Base-by-base conservation (phyloP, 2,888 invertebrate genomes). In the Stenotaenia linearis region DNA sequence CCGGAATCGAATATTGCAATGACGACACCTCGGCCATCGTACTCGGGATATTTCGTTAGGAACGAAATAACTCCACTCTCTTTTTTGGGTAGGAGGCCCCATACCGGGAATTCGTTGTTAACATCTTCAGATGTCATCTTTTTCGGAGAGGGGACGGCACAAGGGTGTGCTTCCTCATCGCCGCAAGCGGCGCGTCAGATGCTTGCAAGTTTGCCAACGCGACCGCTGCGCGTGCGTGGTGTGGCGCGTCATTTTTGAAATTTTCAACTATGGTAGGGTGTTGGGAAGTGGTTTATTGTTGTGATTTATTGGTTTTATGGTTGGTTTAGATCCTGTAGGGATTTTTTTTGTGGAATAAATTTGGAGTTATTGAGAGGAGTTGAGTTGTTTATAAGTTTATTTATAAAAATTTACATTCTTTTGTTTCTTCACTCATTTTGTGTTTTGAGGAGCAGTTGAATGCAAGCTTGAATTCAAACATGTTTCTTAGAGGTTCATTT, bases 1-100 rank as follows among this genome's bases (percentile, higher is more conserved):
- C 98, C 98, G 2, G 98, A 97, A 88, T 99, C 99, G 84, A 98
- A 92, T 86, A 99, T 94, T 69, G 97, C 98, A 85, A 99, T 97
- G 82, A 93, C 89, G 78, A 95, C 92, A 84, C 92, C 93, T 84
- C 95, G 90, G 56, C 98, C 98, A 90, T 99, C 97, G 86, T 92
- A 96, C 79, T 91, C 90, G 0, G 96, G 94, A 89, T 95, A 92
- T 89, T 96, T 97, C 83, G 90, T 91, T 81, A 97, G 87, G 89
- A 97, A 97, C 81, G 92, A 91, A 75, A 91, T 89, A 10, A 96
- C 95, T 81, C 94, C 95, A 32, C 97, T 98, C 88, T 98, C 97
- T 87, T 93, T 93, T 89, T 97, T 98, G 77, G 98, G 98, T 85
- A 95, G 89, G 85, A 96, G 89, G 84, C 92, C 92, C 90, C 91